Evolutionary conservation across 2,113 vertebrate genomes (phyloP).

Genomic region (Talpa occidentalis): DNA sequence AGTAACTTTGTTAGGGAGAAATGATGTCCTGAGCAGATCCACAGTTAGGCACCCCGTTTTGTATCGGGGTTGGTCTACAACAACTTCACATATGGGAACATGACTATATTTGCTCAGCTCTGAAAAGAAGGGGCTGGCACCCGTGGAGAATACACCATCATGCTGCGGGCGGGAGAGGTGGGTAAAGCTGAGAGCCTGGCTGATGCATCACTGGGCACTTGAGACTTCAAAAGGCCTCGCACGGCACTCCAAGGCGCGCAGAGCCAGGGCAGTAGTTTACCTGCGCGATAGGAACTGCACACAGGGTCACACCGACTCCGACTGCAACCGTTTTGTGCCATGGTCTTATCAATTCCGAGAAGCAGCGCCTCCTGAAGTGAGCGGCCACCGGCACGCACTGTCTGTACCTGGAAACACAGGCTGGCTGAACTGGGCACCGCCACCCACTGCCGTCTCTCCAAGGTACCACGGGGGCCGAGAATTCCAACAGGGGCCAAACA

Average conservation of each 20-base stretch:
- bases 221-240: background rate
- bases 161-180: background rate
- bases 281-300: conserved; percentile 86
- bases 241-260: no score
- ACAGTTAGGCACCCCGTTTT: no score
- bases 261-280: conserved; percentile 80
- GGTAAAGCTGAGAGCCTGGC: background rate
- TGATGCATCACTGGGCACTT: fast-evolving
- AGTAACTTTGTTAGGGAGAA: no score
- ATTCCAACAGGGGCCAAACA: background rate
- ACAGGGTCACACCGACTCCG: conserved; percentile 85
- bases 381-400: conserved; percentile 65
- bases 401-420: conserved; percentile 57
- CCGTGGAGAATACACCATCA: background rate
- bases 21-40: no score
- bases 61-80: no score
- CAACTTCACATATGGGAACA: background rate
- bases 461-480: background rate
- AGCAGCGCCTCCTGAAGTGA: background rate
- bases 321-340: conserved; percentile 78
- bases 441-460: background rate
- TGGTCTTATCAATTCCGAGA: background rate
- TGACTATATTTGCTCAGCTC: background rate
- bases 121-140: background rate
- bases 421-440: background rate